Percentiles rank a stretch among this genome's conserved stretches.
Evolutionary conservation across 2,113 vertebrate genomes (phyloP).

Genomic region (Corvus moneduloides): DNA sequence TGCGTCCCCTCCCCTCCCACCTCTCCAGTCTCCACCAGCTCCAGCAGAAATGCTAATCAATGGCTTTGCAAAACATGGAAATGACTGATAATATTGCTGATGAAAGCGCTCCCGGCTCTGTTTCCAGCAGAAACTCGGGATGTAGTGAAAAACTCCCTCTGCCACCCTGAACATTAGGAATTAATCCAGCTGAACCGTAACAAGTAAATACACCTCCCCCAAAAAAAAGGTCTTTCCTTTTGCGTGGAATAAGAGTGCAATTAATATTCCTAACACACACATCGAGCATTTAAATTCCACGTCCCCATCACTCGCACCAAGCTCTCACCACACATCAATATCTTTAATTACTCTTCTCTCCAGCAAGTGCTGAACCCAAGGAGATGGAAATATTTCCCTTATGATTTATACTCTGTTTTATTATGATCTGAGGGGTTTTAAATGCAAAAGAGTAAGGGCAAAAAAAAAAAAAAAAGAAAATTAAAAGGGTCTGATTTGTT

Average conservation of each 20-base stretch:
- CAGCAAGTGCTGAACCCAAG: slow-evolving; percentile 8
- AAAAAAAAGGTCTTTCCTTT: slow-evolving; percentile 2
- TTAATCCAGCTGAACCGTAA: slow-evolving; percentile 24
- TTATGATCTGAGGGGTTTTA: slow-evolving; percentile 17
- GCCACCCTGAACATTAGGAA: not conserved
- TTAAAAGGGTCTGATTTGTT: not conserved
- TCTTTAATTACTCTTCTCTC: slow-evolving; percentile 65
- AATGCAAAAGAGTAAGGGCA: not conserved
- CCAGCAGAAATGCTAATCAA: slow-evolving; percentile 41
- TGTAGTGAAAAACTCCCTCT: slow-evolving; percentile 37
- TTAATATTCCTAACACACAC: slow-evolving; percentile 51
- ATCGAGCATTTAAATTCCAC: slow-evolving; percentile 46
- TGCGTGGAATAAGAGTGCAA: not conserved
- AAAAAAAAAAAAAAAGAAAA: not conserved
- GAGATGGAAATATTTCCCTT: slow-evolving; percentile 50
- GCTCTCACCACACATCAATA: slow-evolving; percentile 43
- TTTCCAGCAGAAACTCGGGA: not conserved
- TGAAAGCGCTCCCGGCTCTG: not conserved
- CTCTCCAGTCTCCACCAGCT: not conserved
- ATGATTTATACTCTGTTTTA: slow-evolving; percentile 5
- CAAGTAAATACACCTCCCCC: slow-evolving; percentile 10
- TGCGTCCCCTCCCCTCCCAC: not conserved
- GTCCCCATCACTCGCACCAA: slow-evolving; percentile 16
- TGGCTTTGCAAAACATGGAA: slow-evolving; percentile 15
- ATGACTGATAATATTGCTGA: not conserved